These are phyloP conservation scores for Harpagus bidentatus DNA, from an alignment of 2,113 vertebrate species.

Conservation along the genomic window DNA sequence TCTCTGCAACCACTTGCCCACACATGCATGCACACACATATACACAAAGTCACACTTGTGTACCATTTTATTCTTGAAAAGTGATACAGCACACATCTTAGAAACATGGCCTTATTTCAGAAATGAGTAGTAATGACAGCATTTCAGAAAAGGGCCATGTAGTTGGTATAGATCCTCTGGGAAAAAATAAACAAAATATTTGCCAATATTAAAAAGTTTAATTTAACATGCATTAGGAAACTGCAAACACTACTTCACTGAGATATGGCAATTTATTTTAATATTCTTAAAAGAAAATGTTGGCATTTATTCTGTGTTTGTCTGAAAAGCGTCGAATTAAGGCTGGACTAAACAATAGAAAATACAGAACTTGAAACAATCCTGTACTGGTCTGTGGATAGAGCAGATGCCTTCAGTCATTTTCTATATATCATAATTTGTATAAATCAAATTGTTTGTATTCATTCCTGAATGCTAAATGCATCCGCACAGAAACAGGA, in stretches of 20 bases:
- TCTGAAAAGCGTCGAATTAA: conserved; percentile 4
- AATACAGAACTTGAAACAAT: conserved; percentile 21
- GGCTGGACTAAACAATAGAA: conserved; percentile 14
- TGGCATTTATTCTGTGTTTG: background rate
- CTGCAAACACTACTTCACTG: background rate
- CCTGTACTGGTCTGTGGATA: background rate
- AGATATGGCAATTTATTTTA: background rate
- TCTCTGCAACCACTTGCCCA: background rate
- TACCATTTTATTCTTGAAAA: background rate
- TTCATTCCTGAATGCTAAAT: conserved; percentile 43
- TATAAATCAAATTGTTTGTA: conserved; percentile 20
- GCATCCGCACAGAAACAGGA: conserved; percentile 46
- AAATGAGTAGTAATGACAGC: background rate
- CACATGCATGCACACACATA: too few species aligned
- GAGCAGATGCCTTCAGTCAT: conserved; percentile 46
- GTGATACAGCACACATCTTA: background rate
- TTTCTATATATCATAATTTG: background rate
- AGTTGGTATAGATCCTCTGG: background rate
- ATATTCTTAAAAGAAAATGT: background rate
- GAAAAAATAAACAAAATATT: background rate
- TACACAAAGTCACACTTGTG: background rate
- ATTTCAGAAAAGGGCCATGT: background rate
- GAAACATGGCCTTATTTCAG: background rate
- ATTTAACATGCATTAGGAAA: background rate
- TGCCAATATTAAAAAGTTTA: background rate